Conservation (phyloP, 2,888 invertebrate genomes). For the Amblyjoppa fuscipennis region DNA sequence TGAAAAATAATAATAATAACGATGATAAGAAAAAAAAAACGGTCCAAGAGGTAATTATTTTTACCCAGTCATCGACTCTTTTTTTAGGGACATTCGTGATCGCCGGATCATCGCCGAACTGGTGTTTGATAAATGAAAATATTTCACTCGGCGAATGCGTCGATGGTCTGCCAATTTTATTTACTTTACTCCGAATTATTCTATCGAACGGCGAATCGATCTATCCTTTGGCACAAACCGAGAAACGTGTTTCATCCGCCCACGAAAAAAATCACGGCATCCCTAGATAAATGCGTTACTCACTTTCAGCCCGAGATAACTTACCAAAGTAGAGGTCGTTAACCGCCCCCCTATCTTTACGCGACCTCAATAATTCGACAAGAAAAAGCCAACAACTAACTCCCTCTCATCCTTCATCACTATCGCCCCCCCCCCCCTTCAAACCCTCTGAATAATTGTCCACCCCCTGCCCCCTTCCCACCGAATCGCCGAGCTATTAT, state of each 20-base stretch:
- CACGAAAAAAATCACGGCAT: background rate
- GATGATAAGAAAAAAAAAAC: background rate
- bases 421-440: background rate
- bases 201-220: too few relatives aligned
- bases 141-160: background rate
- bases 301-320: background rate
- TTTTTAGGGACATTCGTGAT: conserved; percentile 46
- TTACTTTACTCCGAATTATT: background rate
- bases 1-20: conserved; percentile 48
- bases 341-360: background rate
- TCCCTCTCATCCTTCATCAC: background rate
- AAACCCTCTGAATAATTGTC: conserved; percentile 54
- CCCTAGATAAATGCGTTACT: background rate
- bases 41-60: conserved; percentile 27
- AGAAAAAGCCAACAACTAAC: background rate
- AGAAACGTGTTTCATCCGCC: background rate
- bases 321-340: too few relatives aligned
- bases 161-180: background rate
- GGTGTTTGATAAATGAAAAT: background rate
- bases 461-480: background rate
- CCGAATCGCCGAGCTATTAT: conserved; percentile 40
- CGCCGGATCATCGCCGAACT: background rate
- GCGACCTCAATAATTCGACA: background rate
- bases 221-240: too few relatives aligned
- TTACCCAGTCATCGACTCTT: conserved; percentile 52